Evolutionary conservation across 2,113 vertebrate species (phyloP), one percentile per base, ranked within the genome.

Genomic region (Clupea harengus): DNA sequence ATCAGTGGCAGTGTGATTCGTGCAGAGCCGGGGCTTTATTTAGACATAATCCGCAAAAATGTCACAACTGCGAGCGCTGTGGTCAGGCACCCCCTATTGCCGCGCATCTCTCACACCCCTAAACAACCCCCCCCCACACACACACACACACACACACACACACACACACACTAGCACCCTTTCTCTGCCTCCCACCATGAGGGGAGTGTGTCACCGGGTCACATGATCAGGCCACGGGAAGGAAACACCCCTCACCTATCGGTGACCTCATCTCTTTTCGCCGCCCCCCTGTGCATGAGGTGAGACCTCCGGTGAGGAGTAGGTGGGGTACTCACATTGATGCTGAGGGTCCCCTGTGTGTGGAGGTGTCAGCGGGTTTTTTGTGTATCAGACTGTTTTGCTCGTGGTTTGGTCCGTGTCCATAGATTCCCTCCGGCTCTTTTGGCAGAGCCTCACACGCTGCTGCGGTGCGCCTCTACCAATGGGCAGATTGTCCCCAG

Each of bases 1-100:
- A 94, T 95, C 93, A 93, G 93, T 93, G 91, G 92, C 93, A 91
- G 85, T 89, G 93, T 91, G 92, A 94, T 92, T 94, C 92, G 92
- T 86, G 90, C 89, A 84, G 87, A 88, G 91, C 89, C 15, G 88
- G 47, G 88, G 92, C 93, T 95, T 94, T 95, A 93, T 95, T 94
- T 94, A 94, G 93, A 92, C 91, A 90, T 94, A 94, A 94, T 93
- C 94, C 92, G 87, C 64, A 81, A 25, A 88, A 89, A 90, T 90
- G 90, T 88, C 88, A 92, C 91, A 88, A 88, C 88, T 15, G 82
- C 87, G 78, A 22, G 86, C 82, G 80, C 86, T 86, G 81, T 50
- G 47, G 87, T 89, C 86, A 85, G 84, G 84, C 85, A 81, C 83
- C 78, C 83, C 80, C 82, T 50, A 78, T 78, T 28, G 7, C 22